phyloP scores from a whole-genome alignment of 2,888 invertebrate genomes.

The Cheilosia variabilis region DNA sequence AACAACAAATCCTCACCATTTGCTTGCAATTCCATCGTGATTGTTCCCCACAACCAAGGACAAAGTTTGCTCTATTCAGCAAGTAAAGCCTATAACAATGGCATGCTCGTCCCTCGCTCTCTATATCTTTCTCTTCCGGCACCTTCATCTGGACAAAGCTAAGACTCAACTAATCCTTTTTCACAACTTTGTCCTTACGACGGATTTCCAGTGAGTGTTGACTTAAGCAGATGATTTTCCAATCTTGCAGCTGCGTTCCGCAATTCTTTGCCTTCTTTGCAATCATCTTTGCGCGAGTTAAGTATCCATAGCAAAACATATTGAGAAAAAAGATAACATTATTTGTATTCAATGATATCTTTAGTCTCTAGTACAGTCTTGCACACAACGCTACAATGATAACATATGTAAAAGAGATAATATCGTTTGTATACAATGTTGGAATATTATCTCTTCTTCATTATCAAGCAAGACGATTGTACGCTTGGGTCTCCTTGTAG shows the following conservation, averaged over 20 bases:
- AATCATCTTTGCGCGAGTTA: slow-evolving; percentile 38
- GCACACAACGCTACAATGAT: too few species aligned
- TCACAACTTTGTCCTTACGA: slow-evolving; percentile 68
- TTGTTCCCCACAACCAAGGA: slow-evolving; percentile 53
- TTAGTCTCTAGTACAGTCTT: too few species aligned
- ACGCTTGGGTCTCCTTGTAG: too few species aligned
- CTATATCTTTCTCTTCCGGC: background rate
- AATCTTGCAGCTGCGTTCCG: slow-evolving; percentile 73
- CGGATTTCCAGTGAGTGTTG: slow-evolving; percentile 66
- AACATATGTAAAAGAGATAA: too few species aligned
- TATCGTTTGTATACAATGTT: too few species aligned
- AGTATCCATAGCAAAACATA: too few species aligned
- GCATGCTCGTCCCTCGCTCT: background rate
- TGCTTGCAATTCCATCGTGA: slow-evolving; percentile 56
- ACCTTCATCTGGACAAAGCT: slow-evolving; percentile 40
- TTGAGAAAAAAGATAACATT: too few species aligned
- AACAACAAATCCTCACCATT: slow-evolving; percentile 66
- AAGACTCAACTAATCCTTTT: slow-evolving; percentile 65
- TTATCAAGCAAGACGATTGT: too few species aligned
- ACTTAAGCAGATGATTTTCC: slow-evolving; percentile 72
- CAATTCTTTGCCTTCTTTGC: slow-evolving; percentile 49
- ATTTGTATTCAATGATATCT: too few species aligned
- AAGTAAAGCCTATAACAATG: slow-evolving; percentile 69
- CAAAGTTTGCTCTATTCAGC: slow-evolving; percentile 61
- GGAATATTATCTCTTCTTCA: too few species aligned